Evolutionary conservation across 2,797 vertebrate species (phyloP), one percentile per base, ranked within the genome.

Genomic region (Oophaga sylvatica): DNA sequence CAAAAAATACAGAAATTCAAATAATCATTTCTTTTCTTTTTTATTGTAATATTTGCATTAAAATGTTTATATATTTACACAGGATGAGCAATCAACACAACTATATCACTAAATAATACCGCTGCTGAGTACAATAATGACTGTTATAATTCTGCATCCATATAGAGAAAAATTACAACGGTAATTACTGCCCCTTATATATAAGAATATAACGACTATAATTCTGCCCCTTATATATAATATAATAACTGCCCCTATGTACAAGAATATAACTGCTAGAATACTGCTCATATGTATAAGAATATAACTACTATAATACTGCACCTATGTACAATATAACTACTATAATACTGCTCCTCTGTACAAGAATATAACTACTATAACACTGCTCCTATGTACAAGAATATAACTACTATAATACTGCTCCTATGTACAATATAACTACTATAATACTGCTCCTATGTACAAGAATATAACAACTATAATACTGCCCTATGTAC

Each of bases 81-180:
- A 53, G 11, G 45, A 53, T 11, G 53, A 76, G 53, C n/a, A 53
- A 53, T 53, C 22, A 17, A 1, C 16, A 8, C 15, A 70, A 35
- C 15, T 31, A 70, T 71, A 71, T 71, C 19, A 41, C 70, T 71
- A 71, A 41, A 73, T 75, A 75, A 53, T 75, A 75, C 71, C n/a
- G 71, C 41, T 15, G 35, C 71, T 75, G 53, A n/a, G 8, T 75
- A 73, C 35, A 73, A 45, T 17, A 73, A 73, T 73, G 41, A 45
- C 70, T 73, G 41, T 17, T 73, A 41, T 73, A 73, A 73, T 73
- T 45, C 70, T 73, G 35, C 70, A 8, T 29, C 67, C 41, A 73
- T 73, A 12, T 73, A 73, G 31, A 45, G 35, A 73, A 41, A 73
- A 20, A 45, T 73, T 41, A 73, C 70, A 45, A 73, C 31, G 20